These are phyloP conservation scores for Danionella dracula DNA, from an alignment of 2,797 vertebrate species.

Conservation along the genomic window DNA sequence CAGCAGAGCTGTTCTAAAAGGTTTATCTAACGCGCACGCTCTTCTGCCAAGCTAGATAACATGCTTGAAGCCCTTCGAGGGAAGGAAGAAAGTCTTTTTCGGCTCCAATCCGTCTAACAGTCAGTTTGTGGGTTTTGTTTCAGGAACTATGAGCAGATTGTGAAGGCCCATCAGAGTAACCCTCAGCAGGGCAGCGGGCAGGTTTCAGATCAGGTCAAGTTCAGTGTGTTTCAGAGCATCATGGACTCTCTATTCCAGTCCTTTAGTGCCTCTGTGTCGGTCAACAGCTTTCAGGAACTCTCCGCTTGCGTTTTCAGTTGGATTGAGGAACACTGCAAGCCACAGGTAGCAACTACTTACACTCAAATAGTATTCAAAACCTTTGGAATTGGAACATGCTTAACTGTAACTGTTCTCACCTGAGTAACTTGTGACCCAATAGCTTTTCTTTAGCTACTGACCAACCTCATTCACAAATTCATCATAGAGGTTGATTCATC, in stretches of 20 bases:
- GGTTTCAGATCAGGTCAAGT: slow-evolving; percentile 93
- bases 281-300: slow-evolving; percentile 91
- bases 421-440: too few relatives aligned
- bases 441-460: too few relatives aligned
- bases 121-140: not conserved
- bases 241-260: slow-evolving; percentile 98
- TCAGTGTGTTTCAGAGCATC: slow-evolving; percentile 93
- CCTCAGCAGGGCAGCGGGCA: slow-evolving; percentile 87
- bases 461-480: too few relatives aligned
- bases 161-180: slow-evolving; percentile 94
- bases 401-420: too few relatives aligned
- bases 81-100: too few relatives aligned
- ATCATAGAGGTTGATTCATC: too few relatives aligned
- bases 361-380: too few relatives aligned
- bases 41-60: not conserved
- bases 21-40: not conserved
- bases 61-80: not conserved
- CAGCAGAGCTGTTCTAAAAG: not conserved
- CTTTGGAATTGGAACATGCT: too few relatives aligned
- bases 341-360: slow-evolving; percentile 73
- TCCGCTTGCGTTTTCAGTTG: slow-evolving; percentile 96
- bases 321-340: slow-evolving; percentile 98
- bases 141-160: slow-evolving; percentile 98
- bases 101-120: not conserved
- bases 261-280: slow-evolving; percentile 86